Base-by-base conservation (phyloP, 2,888 invertebrate genomes). In the Yponomeuta plumbellus region DNA sequence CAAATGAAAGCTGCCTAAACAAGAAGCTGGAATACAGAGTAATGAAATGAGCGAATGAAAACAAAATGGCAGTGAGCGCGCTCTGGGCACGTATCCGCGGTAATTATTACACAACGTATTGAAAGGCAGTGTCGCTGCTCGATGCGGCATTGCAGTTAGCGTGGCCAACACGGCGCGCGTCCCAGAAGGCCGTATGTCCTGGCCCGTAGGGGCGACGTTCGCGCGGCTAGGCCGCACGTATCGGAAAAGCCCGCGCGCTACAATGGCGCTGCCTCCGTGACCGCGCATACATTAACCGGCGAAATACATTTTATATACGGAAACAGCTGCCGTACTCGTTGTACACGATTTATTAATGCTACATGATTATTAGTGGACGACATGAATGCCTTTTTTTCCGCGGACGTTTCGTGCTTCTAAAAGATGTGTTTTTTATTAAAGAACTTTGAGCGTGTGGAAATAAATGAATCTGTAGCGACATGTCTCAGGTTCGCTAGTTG, bases 81-180 rank as follows among this genome's bases (percentile, higher is more conserved):
- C 61, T 10, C 61, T 21, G 34, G 39, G 6, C 62, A 62, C 71
- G 67, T 69, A 66, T 71, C 70, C 70, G 70, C 70, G 70, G 74
- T 77, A 78, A 79, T 80, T 76, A 78, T 77, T 75, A 76, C 77
- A 76, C 72, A 72, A 74, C 67, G 74, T 77, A 80, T 78, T 75
- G 79, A 80, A 80, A 65, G 79, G 73, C 76, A 71, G 71, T 70
- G 72, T 75, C 76, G 76, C 73, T 72, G 73, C 69, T 69, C 70
- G 52, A 39, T 72, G 71, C 80, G 73, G 78, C 80, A 78, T 71
- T 80, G 79, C 80, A 80, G 80, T 73, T 73, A 74, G 73, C 68
- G 61, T 62, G 69, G 11, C 59, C 70, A 65, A 69, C 23, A 39
- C 65, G 61, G 69, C 67, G 68, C 71, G 69, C 61, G 10, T 34